Evolutionary conservation across 2,888 invertebrate genomes (phyloP).

Genomic region (Drosophila nr. perissopoda): DNA sequence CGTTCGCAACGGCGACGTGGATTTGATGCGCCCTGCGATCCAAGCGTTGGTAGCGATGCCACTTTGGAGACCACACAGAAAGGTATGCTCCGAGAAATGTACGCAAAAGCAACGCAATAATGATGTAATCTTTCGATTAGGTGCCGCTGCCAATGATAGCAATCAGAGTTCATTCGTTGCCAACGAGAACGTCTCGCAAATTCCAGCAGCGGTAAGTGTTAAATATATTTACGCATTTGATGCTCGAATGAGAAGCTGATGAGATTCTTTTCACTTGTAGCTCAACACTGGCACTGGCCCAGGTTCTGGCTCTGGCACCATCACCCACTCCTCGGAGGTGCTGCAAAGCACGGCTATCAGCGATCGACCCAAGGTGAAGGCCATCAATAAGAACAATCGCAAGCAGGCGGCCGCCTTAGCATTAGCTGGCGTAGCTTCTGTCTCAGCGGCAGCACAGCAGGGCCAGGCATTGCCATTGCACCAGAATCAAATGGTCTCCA

Average conservation of each 20-base stretch:
- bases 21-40: slow-evolving; percentile 59
- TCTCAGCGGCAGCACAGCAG: slow-evolving; percentile 31
- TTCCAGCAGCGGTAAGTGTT: slow-evolving; percentile 49
- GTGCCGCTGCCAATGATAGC: slow-evolving; percentile 35
- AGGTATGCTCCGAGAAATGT: slow-evolving; percentile 30
- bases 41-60: slow-evolving; percentile 35
- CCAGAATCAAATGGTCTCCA: slow-evolving; percentile 85
- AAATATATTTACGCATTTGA: background rate
- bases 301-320: slow-evolving; percentile 61
- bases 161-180: slow-evolving; percentile 34
- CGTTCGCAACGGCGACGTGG: slow-evolving; percentile 77
- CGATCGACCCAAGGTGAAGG: slow-evolving; percentile 93
- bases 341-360: slow-evolving; percentile 90
- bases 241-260: background rate
- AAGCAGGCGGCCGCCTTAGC: slow-evolving; percentile 86
- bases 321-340: slow-evolving; percentile 85
- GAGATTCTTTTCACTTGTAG: slow-evolving; percentile 28
- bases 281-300: slow-evolving; percentile 45
- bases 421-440: slow-evolving; percentile 25
- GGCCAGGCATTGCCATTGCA: slow-evolving; percentile 74
- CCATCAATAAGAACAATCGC: slow-evolving; percentile 91
- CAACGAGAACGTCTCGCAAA: slow-evolving; percentile 45
- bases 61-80: slow-evolving; percentile 40
- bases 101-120: background rate
- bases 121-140: slow-evolving; percentile 1